These are phyloP conservation scores for Archips crataeganus DNA, from an alignment of 2,888 invertebrate genomes.

Conservation along the genomic window DNA sequence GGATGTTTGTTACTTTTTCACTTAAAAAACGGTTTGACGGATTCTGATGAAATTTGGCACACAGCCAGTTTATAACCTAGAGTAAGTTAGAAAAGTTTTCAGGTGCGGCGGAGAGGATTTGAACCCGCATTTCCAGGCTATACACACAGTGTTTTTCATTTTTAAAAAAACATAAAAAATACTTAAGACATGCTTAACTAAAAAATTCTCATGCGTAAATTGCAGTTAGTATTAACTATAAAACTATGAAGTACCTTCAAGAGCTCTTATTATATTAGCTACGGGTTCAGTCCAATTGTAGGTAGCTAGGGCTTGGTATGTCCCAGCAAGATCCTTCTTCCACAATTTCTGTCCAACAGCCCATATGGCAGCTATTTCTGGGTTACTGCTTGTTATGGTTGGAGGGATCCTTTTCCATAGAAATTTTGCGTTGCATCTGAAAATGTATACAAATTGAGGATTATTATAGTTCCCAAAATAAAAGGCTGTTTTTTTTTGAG, in stretches of 20 bases:
- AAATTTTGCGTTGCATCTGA: conserved; percentile 95
- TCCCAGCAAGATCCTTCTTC: conserved; percentile 93
- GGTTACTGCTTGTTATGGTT: conserved; percentile 88
- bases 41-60: too few relatives aligned
- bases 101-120: too few relatives aligned
- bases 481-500: not conserved
- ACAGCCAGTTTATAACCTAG: too few relatives aligned
- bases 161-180: too few relatives aligned
- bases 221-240: too few relatives aligned
- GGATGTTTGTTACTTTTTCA: too few relatives aligned
- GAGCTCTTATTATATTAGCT: conserved; percentile 91
- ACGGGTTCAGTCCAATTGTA: conserved; percentile 94
- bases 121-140: too few relatives aligned
- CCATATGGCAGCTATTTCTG: conserved; percentile 93
- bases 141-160: too few relatives aligned
- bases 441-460: conserved; percentile 15
- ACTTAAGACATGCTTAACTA: too few relatives aligned
- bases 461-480: not conserved
- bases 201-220: too few relatives aligned
- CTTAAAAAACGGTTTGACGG: too few relatives aligned
- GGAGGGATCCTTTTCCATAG: conserved; percentile 96
- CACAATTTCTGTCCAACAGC: conserved; percentile 93
- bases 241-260: conserved; percentile 87
- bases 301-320: conserved; percentile 90
- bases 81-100: too few relatives aligned